Conservation (phyloP, 1,140 invertebrate species). For the Aradophagus sp. region DNA sequence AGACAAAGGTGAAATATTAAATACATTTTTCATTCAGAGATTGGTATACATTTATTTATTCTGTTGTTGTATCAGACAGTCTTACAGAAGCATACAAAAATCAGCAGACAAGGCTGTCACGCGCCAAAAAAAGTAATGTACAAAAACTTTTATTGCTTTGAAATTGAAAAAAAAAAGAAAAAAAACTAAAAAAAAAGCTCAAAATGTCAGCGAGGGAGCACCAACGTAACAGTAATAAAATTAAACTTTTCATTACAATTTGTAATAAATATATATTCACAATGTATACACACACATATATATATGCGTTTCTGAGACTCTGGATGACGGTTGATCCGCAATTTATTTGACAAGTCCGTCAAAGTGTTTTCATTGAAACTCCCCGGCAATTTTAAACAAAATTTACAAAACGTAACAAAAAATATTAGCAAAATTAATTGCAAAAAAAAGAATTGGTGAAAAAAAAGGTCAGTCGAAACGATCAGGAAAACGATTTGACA, state of each 20-base stretch:
- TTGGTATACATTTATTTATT: constrained; percentile 75
- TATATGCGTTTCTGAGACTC: constrained; percentile 20
- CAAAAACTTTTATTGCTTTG: constrained; percentile 40
- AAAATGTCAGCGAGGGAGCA: constrained; percentile 32
- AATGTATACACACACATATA: constrained; percentile 13
- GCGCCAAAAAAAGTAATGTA: constrained; percentile 51
- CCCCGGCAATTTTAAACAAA: constrained; percentile 23
- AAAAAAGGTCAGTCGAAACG: too few relatives aligned
- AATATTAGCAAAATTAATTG: constrained; percentile 31
- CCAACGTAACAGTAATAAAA: constrained; percentile 35
- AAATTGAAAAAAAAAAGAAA: constrained; percentile 32
- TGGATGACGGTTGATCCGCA: constrained; percentile 15
- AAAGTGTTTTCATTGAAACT: constrained; percentile 27
- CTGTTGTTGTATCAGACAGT: constrained; percentile 72
- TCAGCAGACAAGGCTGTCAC: constrained; percentile 66
- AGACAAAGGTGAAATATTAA: too few relatives aligned
- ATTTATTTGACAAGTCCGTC: constrained; percentile 8
- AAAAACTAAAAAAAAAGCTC: too few relatives aligned
- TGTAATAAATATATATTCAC: constrained; percentile 56
- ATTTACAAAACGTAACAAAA: constrained; percentile 14
- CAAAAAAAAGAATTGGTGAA: constrained; percentile 23
- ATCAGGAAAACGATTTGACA: too few relatives aligned
- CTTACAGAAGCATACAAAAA: constrained; percentile 73
- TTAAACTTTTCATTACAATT: constrained; percentile 36
- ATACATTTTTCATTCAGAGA: constrained; percentile 71